Conservation (phyloP, 2,888 invertebrate species). For the Boloria selene region DNA sequence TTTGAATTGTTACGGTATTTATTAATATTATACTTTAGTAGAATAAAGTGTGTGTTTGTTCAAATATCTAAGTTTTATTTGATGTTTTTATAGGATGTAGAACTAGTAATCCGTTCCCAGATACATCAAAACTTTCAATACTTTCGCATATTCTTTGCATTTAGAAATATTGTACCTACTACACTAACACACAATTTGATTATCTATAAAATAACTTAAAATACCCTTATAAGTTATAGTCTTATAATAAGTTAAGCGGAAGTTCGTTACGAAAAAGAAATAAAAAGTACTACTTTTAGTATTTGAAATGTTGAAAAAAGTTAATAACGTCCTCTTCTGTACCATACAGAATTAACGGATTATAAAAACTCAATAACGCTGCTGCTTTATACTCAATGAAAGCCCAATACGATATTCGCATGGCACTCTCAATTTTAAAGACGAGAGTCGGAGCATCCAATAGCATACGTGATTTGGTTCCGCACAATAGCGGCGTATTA, state of each 20-base stretch:
- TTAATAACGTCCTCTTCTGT: conserved; percentile 13
- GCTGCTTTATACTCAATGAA: conserved; percentile 24
- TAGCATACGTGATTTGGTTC: conserved; percentile 74
- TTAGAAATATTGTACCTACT: background rate
- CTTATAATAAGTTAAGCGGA: background rate
- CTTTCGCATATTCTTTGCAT: conserved; percentile 8
- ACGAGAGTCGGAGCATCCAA: conserved; percentile 69
- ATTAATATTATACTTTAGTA: conserved; percentile 62
- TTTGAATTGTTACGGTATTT: conserved; percentile 74
- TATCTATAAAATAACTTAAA: too few species aligned
- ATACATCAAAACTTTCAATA: conserved; percentile 23
- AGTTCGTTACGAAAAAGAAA: conserved; percentile 6
- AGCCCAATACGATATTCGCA: conserved; percentile 39
- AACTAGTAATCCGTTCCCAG: conserved; percentile 50
- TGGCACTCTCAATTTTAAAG: conserved; percentile 71
- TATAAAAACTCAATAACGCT: conserved; percentile 12
- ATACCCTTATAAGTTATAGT: too few species aligned
- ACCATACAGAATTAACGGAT: conserved; percentile 16
- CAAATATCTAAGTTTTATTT: conserved; percentile 55
- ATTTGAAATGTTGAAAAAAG: conserved; percentile 14
- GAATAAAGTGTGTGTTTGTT: conserved; percentile 62
- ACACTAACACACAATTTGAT: too few species aligned
- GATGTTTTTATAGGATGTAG: conserved; percentile 58
- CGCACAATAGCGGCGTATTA: conserved; percentile 65
- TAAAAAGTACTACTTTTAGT: conserved; percentile 18